These are phyloP conservation scores for Leucophenga varia DNA, from an alignment of 1,140 invertebrate genomes.

Conservation along the genomic window DNA sequence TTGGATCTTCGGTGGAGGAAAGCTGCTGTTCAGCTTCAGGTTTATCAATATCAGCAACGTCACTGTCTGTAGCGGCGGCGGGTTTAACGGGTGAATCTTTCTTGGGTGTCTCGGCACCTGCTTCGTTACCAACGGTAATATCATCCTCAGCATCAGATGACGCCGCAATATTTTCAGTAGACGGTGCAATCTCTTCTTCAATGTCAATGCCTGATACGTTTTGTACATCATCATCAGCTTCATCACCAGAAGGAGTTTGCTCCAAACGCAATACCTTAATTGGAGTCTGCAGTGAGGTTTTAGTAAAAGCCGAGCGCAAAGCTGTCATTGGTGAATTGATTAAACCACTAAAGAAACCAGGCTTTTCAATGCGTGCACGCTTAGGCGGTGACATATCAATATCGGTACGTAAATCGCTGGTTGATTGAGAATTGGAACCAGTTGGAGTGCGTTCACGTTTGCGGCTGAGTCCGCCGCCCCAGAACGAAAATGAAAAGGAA, in stretches of 20 bases:
- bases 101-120: conserved; percentile 28
- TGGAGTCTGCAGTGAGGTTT: conserved; percentile 31
- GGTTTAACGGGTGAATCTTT: conserved; percentile 19
- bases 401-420: conserved; percentile 37
- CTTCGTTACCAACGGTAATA: conserved; percentile 30
- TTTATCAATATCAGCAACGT: conserved; percentile 9
- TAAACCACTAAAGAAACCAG: conserved; percentile 33
- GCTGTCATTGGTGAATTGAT: conserved; percentile 39
- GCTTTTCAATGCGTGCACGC: conserved; percentile 37
- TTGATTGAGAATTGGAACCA: conserved; percentile 30
- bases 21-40: conserved; percentile 8
- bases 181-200: conserved; percentile 28
- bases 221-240: conserved; percentile 30
- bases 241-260: conserved; percentile 24
- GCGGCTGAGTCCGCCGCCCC: conserved; percentile 40
- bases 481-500: conserved; percentile 47
- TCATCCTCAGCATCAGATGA: conserved; percentile 20
- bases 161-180: conserved; percentile 10
- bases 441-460: conserved; percentile 38
- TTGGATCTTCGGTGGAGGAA: not conserved
- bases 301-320: conserved; percentile 42
- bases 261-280: conserved; percentile 21
- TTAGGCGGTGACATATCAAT: conserved; percentile 47
- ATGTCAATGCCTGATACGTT: conserved; percentile 38
- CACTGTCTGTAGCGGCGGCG: not conserved